A percentile compares a stretch with the other conserved stretches of the same genome.
These are phyloP conservation scores for Centroberyx gerrardi DNA, from an alignment of 2,797 vertebrate genomes.

Conservation along the genomic window DNA sequence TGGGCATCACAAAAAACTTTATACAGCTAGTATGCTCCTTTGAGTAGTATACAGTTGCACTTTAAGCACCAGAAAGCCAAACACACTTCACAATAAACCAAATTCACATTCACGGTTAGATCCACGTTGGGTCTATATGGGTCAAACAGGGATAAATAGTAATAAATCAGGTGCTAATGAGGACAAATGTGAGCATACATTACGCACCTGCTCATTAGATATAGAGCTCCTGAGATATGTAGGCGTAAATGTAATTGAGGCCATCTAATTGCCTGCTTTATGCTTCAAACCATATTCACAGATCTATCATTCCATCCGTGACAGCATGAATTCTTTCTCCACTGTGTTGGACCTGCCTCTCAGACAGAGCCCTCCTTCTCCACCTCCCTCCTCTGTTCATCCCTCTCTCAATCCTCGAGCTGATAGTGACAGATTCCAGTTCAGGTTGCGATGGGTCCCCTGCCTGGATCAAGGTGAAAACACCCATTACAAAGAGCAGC, in stretches of 20 bases:
- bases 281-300: constrained; percentile 10
- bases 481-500: neutral
- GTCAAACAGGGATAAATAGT: constrained; percentile 60
- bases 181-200: constrained; percentile 47
- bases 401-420: neutral
- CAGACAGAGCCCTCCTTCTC: too few species aligned
- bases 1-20: neutral
- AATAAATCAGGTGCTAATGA: constrained; percentile 64
- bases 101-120: neutral
- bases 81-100: neutral
- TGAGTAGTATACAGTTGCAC: neutral
- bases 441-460: neutral
- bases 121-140: constrained; percentile 37
- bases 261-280: constrained; percentile 11
- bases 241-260: constrained; percentile 34
- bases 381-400: neutral
- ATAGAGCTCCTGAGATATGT: constrained; percentile 33
- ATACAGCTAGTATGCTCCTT: too few species aligned
- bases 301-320: too few species aligned
- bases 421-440: constrained; percentile 4
- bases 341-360: neutral
- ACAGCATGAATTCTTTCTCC: neutral
- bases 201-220: constrained; percentile 45
- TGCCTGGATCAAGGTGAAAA: neutral
- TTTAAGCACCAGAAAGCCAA: constrained; percentile 1